Base-by-base conservation (phyloP, 2,797 vertebrate species). In the Catostomus latipinnis region DNA sequence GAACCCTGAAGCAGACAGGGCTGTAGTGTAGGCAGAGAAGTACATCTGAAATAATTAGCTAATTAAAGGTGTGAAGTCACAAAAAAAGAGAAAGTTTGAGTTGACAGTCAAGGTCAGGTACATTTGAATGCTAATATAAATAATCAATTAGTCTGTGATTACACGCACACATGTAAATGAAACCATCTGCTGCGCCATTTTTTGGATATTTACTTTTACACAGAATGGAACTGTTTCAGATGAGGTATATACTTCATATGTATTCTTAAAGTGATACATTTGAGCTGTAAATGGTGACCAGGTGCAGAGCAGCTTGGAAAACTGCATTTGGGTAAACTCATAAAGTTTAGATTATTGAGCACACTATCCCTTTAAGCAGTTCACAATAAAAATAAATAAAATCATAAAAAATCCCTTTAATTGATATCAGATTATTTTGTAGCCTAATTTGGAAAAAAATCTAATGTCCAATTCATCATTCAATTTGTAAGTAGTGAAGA, bases 101-200 rank as follows among this genome's bases (percentile, higher is more conserved):
- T 88, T 84, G 85, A 88, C 88, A 88, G 88, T 90, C 91, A 93
- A 93, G 91, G 93, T 94, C 92, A 93, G 89, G 91, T 87, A 74
- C 89, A 93, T 93, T 92, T 91, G 92, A 92, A 94, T 92, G 90
- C 89, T 91, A 92, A 93, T 93, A 90, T 86, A 90, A 91, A 92
- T 87, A 90, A 89, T 85, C 85, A 83, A 91, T 92, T 81, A 81
- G 86, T 68, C 87, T 88, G 88, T 82, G 82, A 81, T 90, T 88
- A 91, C 91, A 93, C 76, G 84, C 86, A 88, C 85, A 88, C 83
- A 87, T 90, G 90, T 88, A 91, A 91, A 92, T 90, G 78, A 89
- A 91, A 90, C 89, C 89, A 91, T 93, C 91, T 92, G 92, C 89
- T 86, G 88, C 67, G 0, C 71, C 74, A 74, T 43, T 68, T 58